Evolutionary conservation across 2,797 vertebrate genomes (phyloP).

Genomic region (Percopsis omiscomaycus): DNA sequence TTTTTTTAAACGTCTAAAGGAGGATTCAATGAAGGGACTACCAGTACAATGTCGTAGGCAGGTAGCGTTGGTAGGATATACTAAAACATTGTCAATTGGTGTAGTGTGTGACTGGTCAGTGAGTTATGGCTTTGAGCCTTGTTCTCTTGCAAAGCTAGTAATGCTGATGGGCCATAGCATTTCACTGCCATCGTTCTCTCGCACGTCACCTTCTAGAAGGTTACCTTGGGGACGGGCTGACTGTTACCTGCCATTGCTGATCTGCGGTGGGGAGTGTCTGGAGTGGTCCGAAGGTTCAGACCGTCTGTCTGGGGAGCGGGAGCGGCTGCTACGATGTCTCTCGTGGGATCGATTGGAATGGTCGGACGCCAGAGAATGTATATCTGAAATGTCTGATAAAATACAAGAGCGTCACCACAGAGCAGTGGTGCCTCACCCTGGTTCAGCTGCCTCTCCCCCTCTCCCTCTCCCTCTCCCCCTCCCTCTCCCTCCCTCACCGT

Average conservation of each 20-base stretch:
- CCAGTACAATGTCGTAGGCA: not conserved
- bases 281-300: slow-evolving; percentile 97
- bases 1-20: not conserved
- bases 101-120: too few relatives aligned
- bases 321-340: slow-evolving; percentile 89
- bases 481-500: slow-evolving; percentile 85
- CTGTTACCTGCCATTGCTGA: slow-evolving; percentile 94
- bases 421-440: not conserved
- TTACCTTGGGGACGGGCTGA: not conserved
- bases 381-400: slow-evolving; percentile 96
- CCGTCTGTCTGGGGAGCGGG: slow-evolving; percentile 92
- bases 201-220: not conserved
- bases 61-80: too few relatives aligned
- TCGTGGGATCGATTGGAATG: slow-evolving; percentile 98
- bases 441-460: slow-evolving; percentile 59
- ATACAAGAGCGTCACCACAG: slow-evolving; percentile 26
- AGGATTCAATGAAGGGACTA: not conserved
- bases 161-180: too few relatives aligned
- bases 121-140: too few relatives aligned
- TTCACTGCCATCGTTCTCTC: too few relatives aligned
- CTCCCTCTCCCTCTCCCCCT: slow-evolving; percentile 85
- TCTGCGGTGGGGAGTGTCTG: slow-evolving; percentile 93
- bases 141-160: too few relatives aligned
- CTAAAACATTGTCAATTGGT: too few relatives aligned
- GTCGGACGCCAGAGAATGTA: slow-evolving; percentile 97